Percentiles rank a stretch among this genome's conserved stretches.
These are phyloP conservation scores for Sialia sialis DNA, from an alignment of 2,113 vertebrate species.

Conservation along the genomic window DNA sequence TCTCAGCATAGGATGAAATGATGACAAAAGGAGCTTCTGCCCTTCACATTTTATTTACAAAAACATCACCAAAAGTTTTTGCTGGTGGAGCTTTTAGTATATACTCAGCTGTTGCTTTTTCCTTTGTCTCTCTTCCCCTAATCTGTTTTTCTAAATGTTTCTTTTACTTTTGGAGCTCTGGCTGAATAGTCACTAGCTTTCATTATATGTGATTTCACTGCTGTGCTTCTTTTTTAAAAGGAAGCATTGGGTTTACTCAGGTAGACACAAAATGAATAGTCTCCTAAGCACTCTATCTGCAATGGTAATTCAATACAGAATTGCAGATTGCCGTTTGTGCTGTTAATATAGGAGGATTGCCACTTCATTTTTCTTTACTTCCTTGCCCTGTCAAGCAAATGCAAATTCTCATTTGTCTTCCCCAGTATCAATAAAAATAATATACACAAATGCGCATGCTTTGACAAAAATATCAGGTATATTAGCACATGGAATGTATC, in stretches of 20 bases:
- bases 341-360: not conserved
- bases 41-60: not conserved
- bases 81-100: not conserved
- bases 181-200: not conserved
- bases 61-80: not conserved
- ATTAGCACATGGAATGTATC: constrained; percentile 25
- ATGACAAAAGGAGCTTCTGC: not conserved
- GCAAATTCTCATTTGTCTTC: not conserved
- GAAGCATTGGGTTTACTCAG: not conserved
- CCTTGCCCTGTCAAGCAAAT: not conserved
- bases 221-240: not conserved
- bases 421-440: not conserved
- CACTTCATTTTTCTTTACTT: not conserved
- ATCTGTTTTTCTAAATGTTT: not conserved
- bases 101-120: not conserved
- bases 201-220: not conserved
- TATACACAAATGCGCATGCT: not conserved
- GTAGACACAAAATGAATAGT: not conserved
- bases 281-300: not conserved
- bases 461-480: constrained; percentile 32
- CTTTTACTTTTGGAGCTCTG: not conserved
- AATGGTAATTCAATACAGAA: not conserved
- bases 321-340: not conserved
- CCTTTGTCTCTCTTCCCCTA: not conserved
- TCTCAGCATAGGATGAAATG: not conserved